Conservation (phyloP, 2,888 invertebrate genomes). For the Bombylius discolor region DNA sequence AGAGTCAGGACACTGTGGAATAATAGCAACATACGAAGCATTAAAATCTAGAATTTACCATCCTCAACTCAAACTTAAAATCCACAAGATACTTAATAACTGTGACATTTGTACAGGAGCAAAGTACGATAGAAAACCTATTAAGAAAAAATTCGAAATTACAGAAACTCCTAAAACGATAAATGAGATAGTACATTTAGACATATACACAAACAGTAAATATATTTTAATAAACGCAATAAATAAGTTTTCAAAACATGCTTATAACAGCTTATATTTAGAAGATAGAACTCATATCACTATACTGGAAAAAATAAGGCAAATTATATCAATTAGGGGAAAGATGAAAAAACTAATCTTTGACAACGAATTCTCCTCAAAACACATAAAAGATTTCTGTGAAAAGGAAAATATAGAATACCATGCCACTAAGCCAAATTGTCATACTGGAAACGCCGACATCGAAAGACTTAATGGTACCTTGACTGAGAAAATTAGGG, state of each 20-base stretch:
- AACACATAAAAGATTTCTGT: background rate
- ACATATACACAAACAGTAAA: background rate
- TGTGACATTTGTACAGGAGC: too few relatives aligned
- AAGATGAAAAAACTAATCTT: background rate
- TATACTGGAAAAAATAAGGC: background rate
- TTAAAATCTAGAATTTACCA: too few relatives aligned
- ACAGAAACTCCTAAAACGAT: background rate
- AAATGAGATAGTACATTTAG: background rate
- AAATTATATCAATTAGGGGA: background rate
- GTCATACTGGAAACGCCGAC: background rate
- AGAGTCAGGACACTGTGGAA: too few relatives aligned
- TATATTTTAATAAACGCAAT: constrained; percentile 1
- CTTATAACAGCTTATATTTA: background rate
- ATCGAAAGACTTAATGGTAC: constrained; percentile 2
- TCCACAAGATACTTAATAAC: too few relatives aligned
- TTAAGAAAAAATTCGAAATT: background rate
- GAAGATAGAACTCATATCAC: background rate
- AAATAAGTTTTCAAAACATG: constrained; percentile 2
- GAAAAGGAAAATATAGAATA: background rate
- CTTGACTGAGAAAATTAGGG: constrained; percentile 1
- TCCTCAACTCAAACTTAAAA: too few relatives aligned
- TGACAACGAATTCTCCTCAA: background rate
- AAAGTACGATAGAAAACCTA: too few relatives aligned
- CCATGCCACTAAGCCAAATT: background rate
- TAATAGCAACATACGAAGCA: too few relatives aligned